These are phyloP conservation scores for Geodia barretti DNA, from an alignment of 37 sponge, comb jelly and placozoan genomes.

Conservation along the genomic window DNA sequence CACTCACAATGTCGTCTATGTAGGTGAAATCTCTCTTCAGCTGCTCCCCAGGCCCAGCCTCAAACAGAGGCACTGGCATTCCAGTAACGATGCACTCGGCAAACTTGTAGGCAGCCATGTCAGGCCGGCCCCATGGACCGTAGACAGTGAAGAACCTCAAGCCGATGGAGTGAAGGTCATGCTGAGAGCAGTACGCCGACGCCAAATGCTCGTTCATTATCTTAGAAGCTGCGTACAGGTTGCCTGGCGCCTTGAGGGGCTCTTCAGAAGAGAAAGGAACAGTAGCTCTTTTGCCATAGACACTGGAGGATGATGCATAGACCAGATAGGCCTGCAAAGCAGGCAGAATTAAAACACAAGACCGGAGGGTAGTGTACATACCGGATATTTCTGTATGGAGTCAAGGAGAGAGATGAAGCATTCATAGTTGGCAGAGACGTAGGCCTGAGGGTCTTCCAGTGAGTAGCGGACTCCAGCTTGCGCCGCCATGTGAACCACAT, in stretches of 20 bases:
- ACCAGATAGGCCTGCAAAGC: slow-evolving; percentile 30
- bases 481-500: slow-evolving; percentile 80
- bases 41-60: not conserved
- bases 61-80: slow-evolving; percentile 2
- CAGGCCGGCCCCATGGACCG: slow-evolving; percentile 87
- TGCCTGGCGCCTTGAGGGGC: slow-evolving; percentile 40
- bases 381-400: slow-evolving; percentile 32
- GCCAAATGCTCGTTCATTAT: slow-evolving; percentile 62
- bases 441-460: slow-evolving; percentile 43
- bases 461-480: slow-evolving; percentile 76
- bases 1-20: slow-evolving; percentile 67
- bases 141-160: slow-evolving; percentile 81
- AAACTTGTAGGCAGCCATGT: slow-evolving; percentile 85
- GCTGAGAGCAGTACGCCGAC: slow-evolving; percentile 22
- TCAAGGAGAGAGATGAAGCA: slow-evolving; percentile 65
- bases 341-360: not conserved
- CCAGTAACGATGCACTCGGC: slow-evolving; percentile 17
- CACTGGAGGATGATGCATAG: slow-evolving; percentile 83
- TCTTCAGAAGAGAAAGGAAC: slow-evolving; percentile 57
- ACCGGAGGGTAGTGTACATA: not conserved
- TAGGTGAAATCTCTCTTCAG: slow-evolving; percentile 78
- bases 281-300: slow-evolving; percentile 57
- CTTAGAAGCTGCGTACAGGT: slow-evolving; percentile 79
- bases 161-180: slow-evolving; percentile 32
- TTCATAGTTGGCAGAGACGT: slow-evolving; percentile 44